Evolutionary conservation across 2,888 invertebrate species (phyloP).

Genomic region (Tupiocoris notatus): DNA sequence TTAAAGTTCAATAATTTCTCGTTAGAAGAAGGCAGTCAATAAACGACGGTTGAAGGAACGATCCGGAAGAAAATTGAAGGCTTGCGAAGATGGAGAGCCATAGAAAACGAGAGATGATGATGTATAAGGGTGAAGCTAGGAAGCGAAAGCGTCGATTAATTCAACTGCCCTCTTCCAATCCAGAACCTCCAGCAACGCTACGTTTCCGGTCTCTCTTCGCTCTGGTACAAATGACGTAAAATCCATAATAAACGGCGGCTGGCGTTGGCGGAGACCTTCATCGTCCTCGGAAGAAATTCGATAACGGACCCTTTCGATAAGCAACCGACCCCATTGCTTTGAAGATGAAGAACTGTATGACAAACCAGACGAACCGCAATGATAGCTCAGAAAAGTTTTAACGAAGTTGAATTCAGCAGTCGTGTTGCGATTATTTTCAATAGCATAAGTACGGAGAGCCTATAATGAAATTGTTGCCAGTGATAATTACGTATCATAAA

Average conservation of each 20-base stretch:
- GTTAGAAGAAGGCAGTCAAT: neutral
- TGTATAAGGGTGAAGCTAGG: neutral
- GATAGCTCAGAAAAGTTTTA: too few relatives aligned
- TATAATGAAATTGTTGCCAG: neutral
- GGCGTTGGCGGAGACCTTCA: neutral
- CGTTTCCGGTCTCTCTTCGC: neutral
- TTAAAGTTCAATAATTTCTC: neutral
- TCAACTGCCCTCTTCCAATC: neutral
- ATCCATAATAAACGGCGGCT: constrained; percentile 21
- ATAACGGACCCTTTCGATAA: constrained; percentile 11
- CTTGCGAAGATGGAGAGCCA: neutral
- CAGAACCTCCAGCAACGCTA: neutral
- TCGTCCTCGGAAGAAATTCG: constrained; percentile 8
- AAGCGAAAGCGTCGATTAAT: constrained; percentile 7
- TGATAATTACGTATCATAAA: too few relatives aligned
- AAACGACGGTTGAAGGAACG: neutral
- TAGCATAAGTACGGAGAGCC: too few relatives aligned
- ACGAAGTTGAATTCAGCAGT: too few relatives aligned
- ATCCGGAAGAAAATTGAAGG: neutral
- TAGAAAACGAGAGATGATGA: neutral
- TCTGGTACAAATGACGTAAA: constrained; percentile 18
- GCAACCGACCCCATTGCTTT: neutral
- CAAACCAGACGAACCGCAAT: too few relatives aligned
- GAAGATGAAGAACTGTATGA: neutral
- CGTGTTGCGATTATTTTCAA: too few relatives aligned